Conservation (phyloP, 2,888 invertebrate genomes). For the Polyploca ridens region DNA sequence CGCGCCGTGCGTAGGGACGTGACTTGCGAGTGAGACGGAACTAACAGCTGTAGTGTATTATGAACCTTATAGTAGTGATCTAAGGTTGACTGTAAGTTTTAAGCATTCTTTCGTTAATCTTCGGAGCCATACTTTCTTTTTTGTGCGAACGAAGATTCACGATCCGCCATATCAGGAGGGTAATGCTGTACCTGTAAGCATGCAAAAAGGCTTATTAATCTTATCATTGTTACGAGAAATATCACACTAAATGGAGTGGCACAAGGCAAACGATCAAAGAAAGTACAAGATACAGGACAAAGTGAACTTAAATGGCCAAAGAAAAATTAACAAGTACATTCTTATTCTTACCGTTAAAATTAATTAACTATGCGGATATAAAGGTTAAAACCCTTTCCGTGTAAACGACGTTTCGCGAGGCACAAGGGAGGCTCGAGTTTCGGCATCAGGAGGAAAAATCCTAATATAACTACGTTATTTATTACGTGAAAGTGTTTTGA, state of each 20-base stretch:
- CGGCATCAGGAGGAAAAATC: neutral
- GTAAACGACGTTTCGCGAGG: constrained; percentile 2
- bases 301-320: neutral
- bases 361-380: constrained; percentile 3
- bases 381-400: constrained; percentile 13
- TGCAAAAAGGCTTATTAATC: too few relatives aligned
- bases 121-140: too few relatives aligned
- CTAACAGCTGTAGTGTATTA: too few relatives aligned
- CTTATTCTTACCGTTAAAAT: constrained; percentile 1
- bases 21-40: too few relatives aligned
- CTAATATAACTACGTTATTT: constrained; percentile 3
- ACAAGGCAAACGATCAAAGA: neutral
- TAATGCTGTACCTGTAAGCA: too few relatives aligned
- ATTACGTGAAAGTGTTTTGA: constrained; percentile 5
- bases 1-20: too few relatives aligned
- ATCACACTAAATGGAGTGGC: neutral
- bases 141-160: too few relatives aligned
- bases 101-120: too few relatives aligned
- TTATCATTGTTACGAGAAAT: neutral
- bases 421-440: neutral
- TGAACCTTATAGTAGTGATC: too few relatives aligned
- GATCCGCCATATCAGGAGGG: too few relatives aligned
- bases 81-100: too few relatives aligned
- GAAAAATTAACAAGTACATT: neutral
- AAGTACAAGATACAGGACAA: neutral